Conservation (phyloP, 2,888 invertebrate genomes). For the Ernsta delagoae region DNA sequence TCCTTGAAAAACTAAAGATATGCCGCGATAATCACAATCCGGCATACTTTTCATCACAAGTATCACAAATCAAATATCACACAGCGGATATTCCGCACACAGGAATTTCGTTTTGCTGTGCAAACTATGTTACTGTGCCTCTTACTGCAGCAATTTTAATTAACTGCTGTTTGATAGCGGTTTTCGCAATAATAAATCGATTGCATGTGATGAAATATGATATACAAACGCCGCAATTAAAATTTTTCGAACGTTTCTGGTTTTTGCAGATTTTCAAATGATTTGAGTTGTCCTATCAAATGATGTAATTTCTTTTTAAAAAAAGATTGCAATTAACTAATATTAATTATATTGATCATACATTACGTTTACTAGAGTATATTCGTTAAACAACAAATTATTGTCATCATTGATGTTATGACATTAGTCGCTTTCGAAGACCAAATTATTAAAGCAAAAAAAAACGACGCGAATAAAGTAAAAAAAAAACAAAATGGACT, state of each 20-base stretch:
- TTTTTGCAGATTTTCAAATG: neutral
- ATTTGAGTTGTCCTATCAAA: no score
- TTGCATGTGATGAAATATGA: slow-evolving; percentile 7
- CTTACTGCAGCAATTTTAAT: neutral
- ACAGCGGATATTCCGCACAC: neutral
- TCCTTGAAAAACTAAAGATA: neutral
- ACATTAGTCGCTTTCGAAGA: no score
- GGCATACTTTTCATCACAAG: neutral
- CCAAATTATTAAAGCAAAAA: no score
- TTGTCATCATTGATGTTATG: no score
- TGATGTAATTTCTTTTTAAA: no score
- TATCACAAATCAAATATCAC: neutral
- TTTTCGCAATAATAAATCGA: neutral
- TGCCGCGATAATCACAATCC: neutral
- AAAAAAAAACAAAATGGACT: no score
- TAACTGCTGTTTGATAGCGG: slow-evolving; percentile 8
- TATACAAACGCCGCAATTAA: slow-evolving; percentile 18
- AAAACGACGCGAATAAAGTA: no score
- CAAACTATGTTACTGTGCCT: neutral
- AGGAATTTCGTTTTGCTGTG: neutral
- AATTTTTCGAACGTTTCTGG: slow-evolving; percentile 5
- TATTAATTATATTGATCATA: no score
- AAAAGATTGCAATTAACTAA: no score
- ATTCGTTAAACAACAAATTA: no score
- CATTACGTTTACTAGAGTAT: no score